Percentiles rank a stretch among this genome's conserved stretches.
Conservation (phyloP, 2,797 vertebrate species). For the Coilia nasus region DNA sequence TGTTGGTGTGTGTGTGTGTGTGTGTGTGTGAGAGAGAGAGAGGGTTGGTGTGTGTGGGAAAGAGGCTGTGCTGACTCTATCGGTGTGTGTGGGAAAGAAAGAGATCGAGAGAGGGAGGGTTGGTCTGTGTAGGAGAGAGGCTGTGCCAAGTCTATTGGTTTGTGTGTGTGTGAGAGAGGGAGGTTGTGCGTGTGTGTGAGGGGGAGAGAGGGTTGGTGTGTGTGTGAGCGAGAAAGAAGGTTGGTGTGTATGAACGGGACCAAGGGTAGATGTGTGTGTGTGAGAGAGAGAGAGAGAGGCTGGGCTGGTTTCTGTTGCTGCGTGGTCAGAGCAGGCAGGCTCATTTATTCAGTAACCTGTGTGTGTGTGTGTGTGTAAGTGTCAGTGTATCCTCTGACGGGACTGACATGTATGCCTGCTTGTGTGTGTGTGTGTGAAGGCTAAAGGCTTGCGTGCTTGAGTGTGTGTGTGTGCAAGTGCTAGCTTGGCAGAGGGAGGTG, state of each 20-base stretch:
- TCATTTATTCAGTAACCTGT: neutral
- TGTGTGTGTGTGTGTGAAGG: neutral
- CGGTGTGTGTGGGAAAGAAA: neutral
- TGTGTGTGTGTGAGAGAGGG: constrained; percentile 47
- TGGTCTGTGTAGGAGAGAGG: constrained; percentile 47
- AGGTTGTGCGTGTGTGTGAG: constrained; percentile 38
- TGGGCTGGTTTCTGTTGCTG: neutral
- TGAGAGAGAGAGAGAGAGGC: neutral
- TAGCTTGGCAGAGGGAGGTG: no score
- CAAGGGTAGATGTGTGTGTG: no score
- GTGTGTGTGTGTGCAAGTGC: neutral
- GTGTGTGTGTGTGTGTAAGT: constrained; percentile 46
- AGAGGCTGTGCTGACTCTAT: neutral
- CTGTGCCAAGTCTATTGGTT: neutral
- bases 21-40: neutral
- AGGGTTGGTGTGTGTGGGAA: neutral
- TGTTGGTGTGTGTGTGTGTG: neutral
- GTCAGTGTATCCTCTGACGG: constrained; percentile 47
- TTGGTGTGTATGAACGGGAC: neutral
- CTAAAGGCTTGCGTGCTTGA: neutral
- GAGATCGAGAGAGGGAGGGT: constrained; percentile 8
- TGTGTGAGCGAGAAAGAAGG: constrained; percentile 43
- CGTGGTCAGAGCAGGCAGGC: neutral
- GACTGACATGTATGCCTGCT: neutral
- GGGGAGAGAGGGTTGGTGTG: constrained; percentile 27